Evolutionary conservation across 30 jellyfish, hydroid and myxozoan species (phyloP).

Genomic region (Pseudorhiza aurosa): DNA sequence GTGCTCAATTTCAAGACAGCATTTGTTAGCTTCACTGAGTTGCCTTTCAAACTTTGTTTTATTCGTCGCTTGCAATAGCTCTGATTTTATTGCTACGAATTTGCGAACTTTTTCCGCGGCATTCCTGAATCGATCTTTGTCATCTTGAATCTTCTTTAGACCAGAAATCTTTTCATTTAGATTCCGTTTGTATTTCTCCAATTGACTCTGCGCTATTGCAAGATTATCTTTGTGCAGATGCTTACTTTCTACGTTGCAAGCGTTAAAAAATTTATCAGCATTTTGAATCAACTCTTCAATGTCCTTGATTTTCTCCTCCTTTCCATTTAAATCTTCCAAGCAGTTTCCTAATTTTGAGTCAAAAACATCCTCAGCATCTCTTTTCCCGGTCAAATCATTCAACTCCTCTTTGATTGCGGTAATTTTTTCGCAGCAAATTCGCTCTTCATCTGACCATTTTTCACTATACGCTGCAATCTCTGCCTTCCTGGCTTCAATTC

Average conservation of each 20-base stretch:
- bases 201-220: not conserved
- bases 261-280: conserved; percentile 12
- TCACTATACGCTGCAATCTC: not conserved
- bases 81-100: conserved; percentile 15
- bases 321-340: not conserved
- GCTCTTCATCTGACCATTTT: not conserved
- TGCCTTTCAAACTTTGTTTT: conserved; percentile 21
- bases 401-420: conserved; percentile 1
- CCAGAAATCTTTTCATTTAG: not conserved
- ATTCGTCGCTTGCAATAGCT: not conserved
- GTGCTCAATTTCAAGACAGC: conserved; percentile 57
- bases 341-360: conserved; percentile 2
- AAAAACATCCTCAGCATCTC: not conserved
- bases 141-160: not conserved
- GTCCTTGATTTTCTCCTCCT: conserved; percentile 4
- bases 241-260: not conserved
- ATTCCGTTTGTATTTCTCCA: not conserved
- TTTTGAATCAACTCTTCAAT: conserved; percentile 5
- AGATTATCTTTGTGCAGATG: conserved; percentile 21
- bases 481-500: conserved; percentile 32
- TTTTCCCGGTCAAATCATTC: not conserved
- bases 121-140: not conserved
- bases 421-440: not conserved
- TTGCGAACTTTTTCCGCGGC: conserved; percentile 12
- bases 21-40: conserved; percentile 50